Conservation (phyloP, 2,888 invertebrate genomes). For the Erebia palarica region DNA sequence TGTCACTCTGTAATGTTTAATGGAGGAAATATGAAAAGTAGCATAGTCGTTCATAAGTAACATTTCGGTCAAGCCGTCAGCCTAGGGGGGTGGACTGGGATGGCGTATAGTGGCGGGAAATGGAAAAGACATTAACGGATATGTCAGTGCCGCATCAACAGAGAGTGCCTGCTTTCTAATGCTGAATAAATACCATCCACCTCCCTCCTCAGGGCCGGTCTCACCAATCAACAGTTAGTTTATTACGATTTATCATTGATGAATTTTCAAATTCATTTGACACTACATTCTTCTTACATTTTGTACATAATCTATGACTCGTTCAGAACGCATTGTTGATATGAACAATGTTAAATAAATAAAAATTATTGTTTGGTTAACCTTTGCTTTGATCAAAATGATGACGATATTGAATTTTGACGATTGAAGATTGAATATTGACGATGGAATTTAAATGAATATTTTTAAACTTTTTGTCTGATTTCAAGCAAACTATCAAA, state of each 20-base stretch:
- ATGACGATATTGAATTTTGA: too few species aligned
- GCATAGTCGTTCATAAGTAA: conserved; percentile 40
- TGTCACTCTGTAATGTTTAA: conserved; percentile 12
- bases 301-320: too few species aligned
- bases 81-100: conserved; percentile 49
- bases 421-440: too few species aligned
- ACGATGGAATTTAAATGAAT: too few species aligned
- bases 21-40: conserved; percentile 27
- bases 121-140: conserved; percentile 83
- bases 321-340: too few species aligned
- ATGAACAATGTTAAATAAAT: too few species aligned
- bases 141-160: conserved; percentile 79
- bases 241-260: too few species aligned
- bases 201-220: conserved; percentile 58
- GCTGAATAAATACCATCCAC: conserved; percentile 78
- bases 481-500: too few species aligned
- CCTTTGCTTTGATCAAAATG: too few species aligned
- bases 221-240: conserved; percentile 43
- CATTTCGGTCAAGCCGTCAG: conserved; percentile 69
- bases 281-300: too few species aligned
- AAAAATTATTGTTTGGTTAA: too few species aligned
- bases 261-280: background rate
- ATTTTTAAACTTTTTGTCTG: too few species aligned
- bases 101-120: conserved; percentile 67
- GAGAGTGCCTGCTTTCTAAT: conserved; percentile 78